phyloP scores from a whole-genome alignment of 2,888 invertebrate genomes.

The Dioctria linearis region DNA sequence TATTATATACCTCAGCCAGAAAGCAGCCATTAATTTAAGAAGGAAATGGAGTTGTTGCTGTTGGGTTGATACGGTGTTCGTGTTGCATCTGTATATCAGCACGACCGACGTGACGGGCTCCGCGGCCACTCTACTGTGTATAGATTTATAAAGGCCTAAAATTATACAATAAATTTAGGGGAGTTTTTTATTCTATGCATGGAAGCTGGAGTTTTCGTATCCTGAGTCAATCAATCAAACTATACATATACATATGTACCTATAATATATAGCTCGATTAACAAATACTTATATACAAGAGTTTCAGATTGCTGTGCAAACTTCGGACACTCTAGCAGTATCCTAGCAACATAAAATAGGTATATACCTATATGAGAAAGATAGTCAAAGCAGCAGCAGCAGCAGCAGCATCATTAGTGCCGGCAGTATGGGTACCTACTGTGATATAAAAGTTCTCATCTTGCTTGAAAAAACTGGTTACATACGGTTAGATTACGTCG shows the following conservation, averaged over 20 bases:
- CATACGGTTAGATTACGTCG: not conserved
- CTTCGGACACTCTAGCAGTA: slow-evolving; percentile 20
- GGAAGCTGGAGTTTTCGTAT: not conserved
- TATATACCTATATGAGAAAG: not conserved
- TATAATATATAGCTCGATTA: not conserved
- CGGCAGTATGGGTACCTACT: not conserved
- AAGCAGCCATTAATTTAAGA: slow-evolving; percentile 29
- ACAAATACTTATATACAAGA: not conserved
- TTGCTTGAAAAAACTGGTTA: not conserved
- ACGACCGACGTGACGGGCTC: not conserved
- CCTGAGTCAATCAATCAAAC: not conserved
- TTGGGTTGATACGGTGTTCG: slow-evolving; percentile 3
- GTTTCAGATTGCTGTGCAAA: slow-evolving; percentile 17
- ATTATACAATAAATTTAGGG: slow-evolving; percentile 15
- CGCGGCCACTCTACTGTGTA: not conserved
- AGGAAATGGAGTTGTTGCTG: slow-evolving; percentile 1
- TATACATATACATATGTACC: not conserved
- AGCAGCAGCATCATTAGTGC: not conserved
- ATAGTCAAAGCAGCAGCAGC: not conserved
- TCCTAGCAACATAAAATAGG: not conserved
- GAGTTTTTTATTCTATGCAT: not conserved
- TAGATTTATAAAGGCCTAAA: slow-evolving; percentile 10
- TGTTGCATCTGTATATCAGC: not conserved
- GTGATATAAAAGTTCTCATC: slow-evolving; percentile 1
- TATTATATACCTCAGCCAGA: not conserved